Evolutionary conservation across 2,113 vertebrate genomes (phyloP), one percentile per base, ranked within the genome.

Genomic region (Lutjanus erythropterus): DNA sequence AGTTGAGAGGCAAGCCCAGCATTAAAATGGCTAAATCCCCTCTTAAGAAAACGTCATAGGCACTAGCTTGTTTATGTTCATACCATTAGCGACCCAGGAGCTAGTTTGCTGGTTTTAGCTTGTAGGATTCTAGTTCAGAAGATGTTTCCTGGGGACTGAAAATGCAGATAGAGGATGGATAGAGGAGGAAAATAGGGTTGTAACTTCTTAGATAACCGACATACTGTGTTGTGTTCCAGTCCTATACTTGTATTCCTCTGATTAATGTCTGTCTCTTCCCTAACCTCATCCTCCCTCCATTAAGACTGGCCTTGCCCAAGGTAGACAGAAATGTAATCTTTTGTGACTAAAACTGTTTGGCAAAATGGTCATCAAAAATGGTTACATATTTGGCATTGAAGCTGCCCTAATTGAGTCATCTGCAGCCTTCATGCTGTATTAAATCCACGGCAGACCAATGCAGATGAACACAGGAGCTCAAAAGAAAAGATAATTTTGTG

Each of bases 401-500:
- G 65, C 21, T 0, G 46, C 55, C 4, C 23, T 11, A 33, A 59
- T 41, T 71, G 70, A 79, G 39, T 70, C 14, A 66, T 72, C 60
- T 47, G 23, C 41, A 42, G 21, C 19, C 35, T 14, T 68, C 14
- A n/a, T n/a, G n/a, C n/a, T n/a, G 39, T 77, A 50, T 78, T 84
- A 60, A 2, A 44, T 25, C 52, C 71, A 55, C 33, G 69, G 46
- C 14, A 23, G 65, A n/a, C 29, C 49, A 8, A 41, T 55, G 42
- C 66, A 53, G 59, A 59, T 56, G 77, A 73, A 76, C 35, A 65
- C 56, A 62, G 41, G 21, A 49, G 33, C 58, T 85, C 10, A 42
- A 55, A 83, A 52, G 33, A 83, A 71, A 72, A 67, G 39, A 37
- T 64, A 58, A 35, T 81, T 88, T 78, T 80, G 56, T 78, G 56